Evolutionary conservation across 92 coral and sea anemone species (phyloP), one percentile per base, ranked within the genome.

Genomic region (Montipora capitata): DNA sequence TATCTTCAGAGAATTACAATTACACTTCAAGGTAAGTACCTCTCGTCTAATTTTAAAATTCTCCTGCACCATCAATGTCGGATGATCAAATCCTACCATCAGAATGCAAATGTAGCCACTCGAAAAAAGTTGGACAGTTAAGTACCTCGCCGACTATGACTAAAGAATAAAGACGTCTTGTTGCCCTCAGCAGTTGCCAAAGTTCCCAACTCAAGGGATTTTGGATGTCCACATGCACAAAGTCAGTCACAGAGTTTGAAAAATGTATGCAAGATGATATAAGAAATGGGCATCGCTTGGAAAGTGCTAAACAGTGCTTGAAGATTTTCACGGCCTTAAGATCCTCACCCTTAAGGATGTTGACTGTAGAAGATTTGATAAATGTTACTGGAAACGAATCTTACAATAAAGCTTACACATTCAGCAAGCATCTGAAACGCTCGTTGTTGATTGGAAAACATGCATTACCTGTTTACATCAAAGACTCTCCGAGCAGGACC

Each of bases 401-500:
- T 7, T 40, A 41, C 82, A 39, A 78, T 3, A 78, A 78, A 57
- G 58, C 72, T 14, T 39, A 7, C 0, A 62, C 9, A 5, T 78
- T 78, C 18, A 70, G 82, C 1, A 78, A 61, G 41, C 82, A 78
- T 41, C 57, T 78, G 18, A 78, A 78, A 10, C 61, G 83, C 44
- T 63, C 73, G 0, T 17, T 78, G 17, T 11, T 78, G 9, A 78
- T 42, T 7, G 83, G 83, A 8, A 63, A 41, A 62, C 42, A 78
- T 17, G 83, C 83, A 2, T 0, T 78, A 18, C 83, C 72, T 4
- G 44, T 64, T 12, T 78, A 62, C 14, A 78, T 63, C 2, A 78
- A 78, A 78, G 83, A 78, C 8, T 14, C 83, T 18, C 83, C 83
- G 72, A 41, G n/a, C 62, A 72, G 72, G 15, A 61, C 73, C 62